Base-by-base conservation (phyloP, 2,113 vertebrate genomes). In the Eulemur rufifrons region DNA sequence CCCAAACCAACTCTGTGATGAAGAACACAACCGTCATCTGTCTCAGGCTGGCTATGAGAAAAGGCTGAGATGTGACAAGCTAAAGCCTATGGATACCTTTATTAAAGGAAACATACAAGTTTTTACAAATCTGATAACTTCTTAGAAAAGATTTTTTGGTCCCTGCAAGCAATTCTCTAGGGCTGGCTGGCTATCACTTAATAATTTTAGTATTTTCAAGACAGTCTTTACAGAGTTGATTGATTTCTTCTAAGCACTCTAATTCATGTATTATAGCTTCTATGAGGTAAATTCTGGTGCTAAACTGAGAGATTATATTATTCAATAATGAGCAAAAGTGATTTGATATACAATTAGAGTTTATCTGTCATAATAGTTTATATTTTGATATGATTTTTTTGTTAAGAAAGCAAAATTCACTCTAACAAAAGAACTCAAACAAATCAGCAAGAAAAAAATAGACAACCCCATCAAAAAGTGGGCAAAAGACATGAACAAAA, bases 281-380 rank as follows among this genome's bases (percentile, higher is more conserved):
- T 64, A 50, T 81, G 47, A 87, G 37, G 95, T 61, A 78, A 37
- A n/a, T 92, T 94, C 25, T 83, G 76, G 56, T 50, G 39, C 42
- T 86, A 92, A 92, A 63, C 5, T 64, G 25, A 91, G 61, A 89
- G 18, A 77, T n/a, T 83, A 47, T 45, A 78, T 86, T 95, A 80
- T 77, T 92, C 50, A 84, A 37, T 74, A 97, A 77, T 56, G 54
- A 92, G 42, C 32, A 87, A 86, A 86, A 83, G 11, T 52, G 89
- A 39, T 56, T 80, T 92, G 29, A 27, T 25, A 7, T 78, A 69
- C 45, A 90, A 80, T 90, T 94, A 69, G 64, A 94, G 76, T 74
- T 92, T 45, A 80, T 80, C 23, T 90, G 21, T 87, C 69, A 90
- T 68, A 95, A 76, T 89, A 92, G 90, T 88, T 92, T 66, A 82